Conservation (phyloP, 2,888 invertebrate species). For the Cosmia pyralina region DNA sequence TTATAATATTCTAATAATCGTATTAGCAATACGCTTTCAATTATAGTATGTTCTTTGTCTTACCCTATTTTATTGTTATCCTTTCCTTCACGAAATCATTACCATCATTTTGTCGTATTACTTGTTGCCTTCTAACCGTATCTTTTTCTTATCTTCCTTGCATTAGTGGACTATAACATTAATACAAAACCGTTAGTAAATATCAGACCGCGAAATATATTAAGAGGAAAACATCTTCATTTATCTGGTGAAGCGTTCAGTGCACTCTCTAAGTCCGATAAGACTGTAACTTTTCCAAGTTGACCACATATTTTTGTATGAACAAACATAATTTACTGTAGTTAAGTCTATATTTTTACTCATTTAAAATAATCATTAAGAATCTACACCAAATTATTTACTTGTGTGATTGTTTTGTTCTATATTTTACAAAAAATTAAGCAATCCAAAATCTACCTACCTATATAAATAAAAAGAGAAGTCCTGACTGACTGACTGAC, state of each 20-base stretch:
- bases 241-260: slow-evolving; percentile 30
- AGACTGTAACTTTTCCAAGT: slow-evolving; percentile 27
- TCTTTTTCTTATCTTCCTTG: slow-evolving; percentile 36
- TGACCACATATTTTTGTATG: slow-evolving; percentile 15
- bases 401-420: background rate
- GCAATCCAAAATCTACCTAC: too few species aligned
- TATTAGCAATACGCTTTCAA: background rate
- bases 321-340: background rate
- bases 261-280: slow-evolving; percentile 42
- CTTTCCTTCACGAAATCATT: slow-evolving; percentile 16
- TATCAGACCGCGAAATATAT: slow-evolving; percentile 33
- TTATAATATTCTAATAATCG: slow-evolving; percentile 12
- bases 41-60: slow-evolving; percentile 12
- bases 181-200: slow-evolving; percentile 55
- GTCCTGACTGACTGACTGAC: too few species aligned
- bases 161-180: slow-evolving; percentile 42
- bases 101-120: slow-evolving; percentile 30
- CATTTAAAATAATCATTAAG: background rate
- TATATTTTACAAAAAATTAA: background rate
- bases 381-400: background rate
- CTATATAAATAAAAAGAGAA: too few species aligned
- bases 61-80: background rate
- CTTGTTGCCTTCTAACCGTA: slow-evolving; percentile 30
- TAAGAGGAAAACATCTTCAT: slow-evolving; percentile 52
- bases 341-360: background rate